Conservation (phyloP, 2,797 vertebrate species). For the Diglossa cyanea region DNA sequence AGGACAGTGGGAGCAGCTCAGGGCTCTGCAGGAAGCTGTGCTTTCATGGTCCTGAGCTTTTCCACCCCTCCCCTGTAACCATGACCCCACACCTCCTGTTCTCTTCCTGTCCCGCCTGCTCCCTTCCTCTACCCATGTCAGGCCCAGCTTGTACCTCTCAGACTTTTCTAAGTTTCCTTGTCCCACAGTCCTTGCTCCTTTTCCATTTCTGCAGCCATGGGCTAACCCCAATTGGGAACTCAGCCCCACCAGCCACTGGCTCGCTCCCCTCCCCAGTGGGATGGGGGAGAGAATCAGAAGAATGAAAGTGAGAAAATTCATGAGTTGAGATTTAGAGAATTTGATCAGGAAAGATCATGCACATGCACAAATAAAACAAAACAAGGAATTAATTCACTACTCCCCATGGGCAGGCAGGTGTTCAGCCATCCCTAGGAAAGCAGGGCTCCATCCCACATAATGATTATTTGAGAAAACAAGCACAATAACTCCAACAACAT, state of each 20-base stretch:
- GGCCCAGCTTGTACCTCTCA: not conserved
- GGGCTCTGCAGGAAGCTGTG: not conserved
- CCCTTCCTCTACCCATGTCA: not conserved
- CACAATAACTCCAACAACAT: accelerated
- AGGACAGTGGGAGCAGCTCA: not conserved
- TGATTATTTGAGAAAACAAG: not conserved
- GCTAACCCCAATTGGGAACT: not conserved
- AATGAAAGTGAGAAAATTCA: not conserved
- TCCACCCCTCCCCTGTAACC: not conserved
- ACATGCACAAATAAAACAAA: not conserved
- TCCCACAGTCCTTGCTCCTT: not conserved
- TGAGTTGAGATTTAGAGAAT: not conserved
- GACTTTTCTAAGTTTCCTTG: not conserved
- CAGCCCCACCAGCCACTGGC: not conserved
- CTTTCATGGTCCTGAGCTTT: not conserved
- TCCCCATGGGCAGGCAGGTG: not conserved
- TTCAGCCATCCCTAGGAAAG: not conserved
- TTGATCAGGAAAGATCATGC: not conserved
- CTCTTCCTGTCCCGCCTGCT: not conserved
- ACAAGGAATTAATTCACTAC: not conserved
- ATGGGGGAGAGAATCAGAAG: not conserved
- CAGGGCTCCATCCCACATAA: not conserved
- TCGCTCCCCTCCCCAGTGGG: not conserved
- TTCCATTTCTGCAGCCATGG: not conserved
- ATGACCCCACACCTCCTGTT: not conserved